Evolutionary conservation across 2,113 vertebrate species (phyloP).

Genomic region (Malurus elegans): DNA sequence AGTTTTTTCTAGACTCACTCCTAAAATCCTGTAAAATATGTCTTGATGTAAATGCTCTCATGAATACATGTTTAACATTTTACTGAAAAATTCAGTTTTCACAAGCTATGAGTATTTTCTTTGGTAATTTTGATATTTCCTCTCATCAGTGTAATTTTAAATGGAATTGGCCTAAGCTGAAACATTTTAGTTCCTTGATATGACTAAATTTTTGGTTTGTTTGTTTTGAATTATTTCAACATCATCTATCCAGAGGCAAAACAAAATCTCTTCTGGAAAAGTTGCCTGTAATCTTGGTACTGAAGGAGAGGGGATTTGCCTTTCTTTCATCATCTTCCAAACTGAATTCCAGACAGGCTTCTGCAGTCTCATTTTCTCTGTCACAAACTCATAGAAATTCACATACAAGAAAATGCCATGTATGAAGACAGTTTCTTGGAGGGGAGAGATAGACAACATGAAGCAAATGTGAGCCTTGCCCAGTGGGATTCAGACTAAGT

Average conservation of each 20-base stretch:
- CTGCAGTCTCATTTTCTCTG: neutral
- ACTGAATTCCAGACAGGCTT: constrained; percentile 11
- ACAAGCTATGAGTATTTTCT: neutral
- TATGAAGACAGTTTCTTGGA: neutral
- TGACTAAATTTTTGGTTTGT: neutral
- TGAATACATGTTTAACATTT: neutral
- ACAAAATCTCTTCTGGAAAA: constrained; percentile 18
- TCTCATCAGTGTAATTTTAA: neutral
- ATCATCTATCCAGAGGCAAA: neutral
- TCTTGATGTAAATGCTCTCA: neutral
- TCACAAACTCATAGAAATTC: neutral
- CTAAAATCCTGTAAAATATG: neutral
- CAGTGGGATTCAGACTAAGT: neutral
- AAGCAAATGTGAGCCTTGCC: neutral
- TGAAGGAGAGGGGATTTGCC: neutral
- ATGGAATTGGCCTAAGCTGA: neutral
- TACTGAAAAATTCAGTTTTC: neutral
- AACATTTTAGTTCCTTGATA: neutral
- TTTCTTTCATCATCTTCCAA: constrained; percentile 22
- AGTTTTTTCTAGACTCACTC: neutral
- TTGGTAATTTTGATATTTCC: neutral
- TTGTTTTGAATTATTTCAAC: neutral
- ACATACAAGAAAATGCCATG: neutral
- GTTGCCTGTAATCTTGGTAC: neutral
- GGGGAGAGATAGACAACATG: neutral